Percentiles rank a stretch among this genome's conserved stretches.
These are phyloP conservation scores for Rallus limicola DNA, from an alignment of 2,113 vertebrate species.

Conservation along the genomic window DNA sequence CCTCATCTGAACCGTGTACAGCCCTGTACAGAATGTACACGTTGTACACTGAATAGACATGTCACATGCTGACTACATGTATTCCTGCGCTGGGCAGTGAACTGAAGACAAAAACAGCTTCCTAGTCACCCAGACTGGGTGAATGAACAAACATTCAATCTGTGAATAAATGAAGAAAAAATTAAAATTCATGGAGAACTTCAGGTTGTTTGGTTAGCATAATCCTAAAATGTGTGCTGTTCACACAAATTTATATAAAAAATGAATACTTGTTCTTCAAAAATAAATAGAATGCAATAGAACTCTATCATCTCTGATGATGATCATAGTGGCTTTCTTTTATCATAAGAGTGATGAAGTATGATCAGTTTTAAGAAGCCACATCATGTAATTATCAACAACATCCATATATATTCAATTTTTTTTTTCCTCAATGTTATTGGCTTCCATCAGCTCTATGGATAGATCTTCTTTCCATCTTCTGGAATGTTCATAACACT, in stretches of 20 bases:
- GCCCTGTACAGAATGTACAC: not conserved
- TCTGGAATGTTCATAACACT: not conserved
- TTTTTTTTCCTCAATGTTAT: not conserved
- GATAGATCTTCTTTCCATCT: slow-evolving; percentile 8
- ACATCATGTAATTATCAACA: slow-evolving; percentile 27
- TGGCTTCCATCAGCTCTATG: not conserved
- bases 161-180: not conserved
- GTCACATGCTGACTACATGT: not conserved
- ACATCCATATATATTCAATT: not conserved
- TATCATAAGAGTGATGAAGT: not conserved
- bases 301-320: not conserved
- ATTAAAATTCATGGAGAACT: not conserved
- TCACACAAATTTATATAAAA: not conserved
- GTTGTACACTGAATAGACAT: not conserved
- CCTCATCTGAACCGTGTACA: not conserved
- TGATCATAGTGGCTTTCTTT: slow-evolving; percentile 9
- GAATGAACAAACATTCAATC: not conserved
- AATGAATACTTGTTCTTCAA: not conserved
- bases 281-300: not conserved
- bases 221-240: not conserved
- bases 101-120: not conserved
- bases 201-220: not conserved
- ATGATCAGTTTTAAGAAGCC: slow-evolving; percentile 5
- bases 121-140: not conserved
- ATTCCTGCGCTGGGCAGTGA: not conserved